Percentiles rank a stretch among this genome's conserved stretches.
Evolutionary conservation across 2,797 vertebrate genomes (phyloP).

Genomic region (Borostomias antarcticus): DNA sequence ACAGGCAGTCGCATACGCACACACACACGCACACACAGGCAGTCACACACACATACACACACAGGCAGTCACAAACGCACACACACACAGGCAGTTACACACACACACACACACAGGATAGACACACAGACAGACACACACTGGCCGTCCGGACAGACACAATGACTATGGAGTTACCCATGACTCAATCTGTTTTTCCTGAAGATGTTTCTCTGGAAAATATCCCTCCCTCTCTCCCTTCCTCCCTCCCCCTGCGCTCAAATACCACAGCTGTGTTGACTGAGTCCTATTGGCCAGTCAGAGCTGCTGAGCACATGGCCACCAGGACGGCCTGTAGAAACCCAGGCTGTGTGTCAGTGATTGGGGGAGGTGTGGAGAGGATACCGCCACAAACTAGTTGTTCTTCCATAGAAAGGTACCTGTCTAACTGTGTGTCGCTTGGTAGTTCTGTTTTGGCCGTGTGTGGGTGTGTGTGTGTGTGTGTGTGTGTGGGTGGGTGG

Average conservation of each 20-base stretch:
- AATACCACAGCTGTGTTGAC: slow-evolving; percentile 38
- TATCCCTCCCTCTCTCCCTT: slow-evolving; percentile 51
- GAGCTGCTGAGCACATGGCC: slow-evolving; percentile 16
- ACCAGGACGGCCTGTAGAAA: background rate
- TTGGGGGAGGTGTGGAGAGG: slow-evolving; percentile 51
- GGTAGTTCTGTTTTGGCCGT: background rate
- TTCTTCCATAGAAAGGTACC: slow-evolving; percentile 53
- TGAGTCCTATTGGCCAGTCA: slow-evolving; percentile 30
- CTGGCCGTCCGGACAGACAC: slow-evolving; percentile 24
- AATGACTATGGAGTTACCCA: slow-evolving; percentile 53
- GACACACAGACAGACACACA: too few species aligned
- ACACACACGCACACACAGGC: too few species aligned
- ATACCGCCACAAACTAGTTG: background rate
- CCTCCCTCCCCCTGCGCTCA: slow-evolving; percentile 20
- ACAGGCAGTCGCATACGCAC: too few species aligned
- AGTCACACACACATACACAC: too few species aligned
- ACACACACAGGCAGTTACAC: too few species aligned
- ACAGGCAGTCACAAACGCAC: too few species aligned
- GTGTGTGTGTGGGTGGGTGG: slow-evolving; percentile 26
- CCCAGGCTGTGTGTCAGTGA: slow-evolving; percentile 28
- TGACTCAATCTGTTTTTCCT: slow-evolving; percentile 74
- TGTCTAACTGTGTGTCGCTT: slow-evolving; percentile 6
- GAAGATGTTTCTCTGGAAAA: slow-evolving; percentile 63
- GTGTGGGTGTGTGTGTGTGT: slow-evolving; percentile 26
- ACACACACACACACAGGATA: background rate